Percentiles rank a stretch among this genome's conserved stretches.
These are phyloP conservation scores for Drymodes brunneopygia DNA, from an alignment of 2,113 vertebrate genomes.

Conservation along the genomic window DNA sequence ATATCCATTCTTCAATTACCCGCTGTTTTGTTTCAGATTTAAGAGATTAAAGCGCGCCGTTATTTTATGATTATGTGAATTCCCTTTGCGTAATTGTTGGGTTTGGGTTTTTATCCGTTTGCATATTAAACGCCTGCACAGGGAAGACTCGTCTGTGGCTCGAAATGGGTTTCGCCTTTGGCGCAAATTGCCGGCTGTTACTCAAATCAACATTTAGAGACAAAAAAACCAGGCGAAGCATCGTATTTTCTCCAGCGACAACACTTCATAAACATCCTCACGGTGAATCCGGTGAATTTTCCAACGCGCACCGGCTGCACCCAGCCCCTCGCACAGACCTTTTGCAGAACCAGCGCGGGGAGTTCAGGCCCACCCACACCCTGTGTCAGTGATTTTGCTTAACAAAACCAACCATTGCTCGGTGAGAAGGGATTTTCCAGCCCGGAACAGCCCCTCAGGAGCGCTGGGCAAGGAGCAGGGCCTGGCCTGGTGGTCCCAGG, in stretches of 20 bases:
- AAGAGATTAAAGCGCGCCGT: neutral
- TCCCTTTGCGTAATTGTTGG: neutral
- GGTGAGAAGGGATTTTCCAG: fast-evolving
- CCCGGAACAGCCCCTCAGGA: fast-evolving
- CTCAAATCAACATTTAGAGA: neutral
- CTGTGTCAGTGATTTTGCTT: fast-evolving
- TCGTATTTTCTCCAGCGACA: neutral
- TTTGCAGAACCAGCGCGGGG: fast-evolving
- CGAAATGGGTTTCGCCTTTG: neutral
- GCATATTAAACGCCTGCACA: neutral
- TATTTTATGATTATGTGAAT: neutral
- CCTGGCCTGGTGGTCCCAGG: fast-evolving
- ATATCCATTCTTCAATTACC: slow-evolving; percentile 19
- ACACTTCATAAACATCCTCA: neutral
- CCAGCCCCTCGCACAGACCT: fast-evolving
- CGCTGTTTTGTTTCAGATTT: slow-evolving; percentile 12
- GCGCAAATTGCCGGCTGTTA: neutral
- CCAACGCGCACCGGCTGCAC: fast-evolving
- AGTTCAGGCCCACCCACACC: fast-evolving
- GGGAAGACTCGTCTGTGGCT: fast-evolving
- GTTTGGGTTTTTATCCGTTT: neutral
- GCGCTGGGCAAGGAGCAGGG: fast-evolving
- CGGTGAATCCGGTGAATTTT: neutral
- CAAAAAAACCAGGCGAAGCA: neutral
- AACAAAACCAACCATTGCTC: fast-evolving